phyloP scores from a whole-genome alignment of 2,113 vertebrate species.

The Oreochromis spilurus region DNA sequence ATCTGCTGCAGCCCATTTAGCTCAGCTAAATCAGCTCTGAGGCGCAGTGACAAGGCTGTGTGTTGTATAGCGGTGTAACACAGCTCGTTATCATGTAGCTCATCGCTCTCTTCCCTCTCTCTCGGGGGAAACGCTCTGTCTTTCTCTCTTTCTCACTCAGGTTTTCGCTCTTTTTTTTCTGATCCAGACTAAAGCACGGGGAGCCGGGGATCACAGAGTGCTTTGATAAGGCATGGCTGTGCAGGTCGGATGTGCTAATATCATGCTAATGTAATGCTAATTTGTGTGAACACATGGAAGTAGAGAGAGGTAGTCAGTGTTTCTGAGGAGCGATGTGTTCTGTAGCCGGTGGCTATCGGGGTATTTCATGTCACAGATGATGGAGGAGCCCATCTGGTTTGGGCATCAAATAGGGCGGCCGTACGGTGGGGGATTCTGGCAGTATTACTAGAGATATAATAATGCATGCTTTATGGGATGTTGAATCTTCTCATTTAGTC shows the following conservation, averaged over 20 bases:
- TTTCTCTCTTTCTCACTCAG: slow-evolving; percentile 15
- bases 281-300: slow-evolving; percentile 49
- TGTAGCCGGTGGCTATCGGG: slow-evolving; percentile 26
- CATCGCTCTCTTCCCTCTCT: slow-evolving; percentile 50
- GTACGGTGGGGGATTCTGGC: not conserved
- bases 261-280: slow-evolving; percentile 65
- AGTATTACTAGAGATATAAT: slow-evolving; percentile 22
- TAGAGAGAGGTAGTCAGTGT: slow-evolving; percentile 41
- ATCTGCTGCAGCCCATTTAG: slow-evolving; percentile 68
- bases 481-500: slow-evolving; percentile 49
- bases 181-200: slow-evolving; percentile 50
- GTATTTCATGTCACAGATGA: slow-evolving; percentile 48
- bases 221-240: slow-evolving; percentile 59
- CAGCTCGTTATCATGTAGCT: slow-evolving; percentile 68
- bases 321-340: slow-evolving; percentile 53
- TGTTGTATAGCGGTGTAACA: slow-evolving; percentile 60
- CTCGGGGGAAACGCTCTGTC: slow-evolving; percentile 18
- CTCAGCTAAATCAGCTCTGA: slow-evolving; percentile 39
- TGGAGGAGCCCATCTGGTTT: slow-evolving; percentile 40
- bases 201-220: slow-evolving; percentile 59
- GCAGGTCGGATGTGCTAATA: slow-evolving; percentile 51
- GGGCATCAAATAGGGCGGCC: slow-evolving; percentile 17
- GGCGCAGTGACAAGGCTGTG: slow-evolving; percentile 52
- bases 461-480: slow-evolving; percentile 29
- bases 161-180: slow-evolving; percentile 6